These are phyloP conservation scores for Heterodera schachtii DNA, from an alignment of 1,140 invertebrate genomes.

Conservation along the genomic window DNA sequence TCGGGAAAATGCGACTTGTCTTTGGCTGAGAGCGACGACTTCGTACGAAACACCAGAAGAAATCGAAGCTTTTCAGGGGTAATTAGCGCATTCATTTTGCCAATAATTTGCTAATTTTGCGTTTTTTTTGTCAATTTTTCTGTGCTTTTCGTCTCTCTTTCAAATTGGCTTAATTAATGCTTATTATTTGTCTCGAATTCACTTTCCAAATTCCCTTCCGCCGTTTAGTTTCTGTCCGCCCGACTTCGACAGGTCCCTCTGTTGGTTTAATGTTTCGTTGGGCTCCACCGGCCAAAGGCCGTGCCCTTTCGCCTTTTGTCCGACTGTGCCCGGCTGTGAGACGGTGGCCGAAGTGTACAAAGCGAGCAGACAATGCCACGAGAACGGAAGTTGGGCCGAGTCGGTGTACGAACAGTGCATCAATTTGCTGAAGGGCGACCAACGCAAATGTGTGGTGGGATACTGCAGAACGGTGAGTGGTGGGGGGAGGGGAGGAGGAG, in stretches of 20 bases:
- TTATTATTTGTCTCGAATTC: too few relatives aligned
- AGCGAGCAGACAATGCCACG: slow-evolving; percentile 52
- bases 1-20: slow-evolving; percentile 36
- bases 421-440: slow-evolving; percentile 42
- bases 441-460: slow-evolving; percentile 51
- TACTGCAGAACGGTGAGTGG: slow-evolving; percentile 58
- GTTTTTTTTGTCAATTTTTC: background rate
- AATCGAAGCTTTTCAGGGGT: background rate
- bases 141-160: background rate
- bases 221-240: slow-evolving; percentile 22
- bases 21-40: slow-evolving; percentile 16
- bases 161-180: background rate
- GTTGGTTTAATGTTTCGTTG: slow-evolving; percentile 54
- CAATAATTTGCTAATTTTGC: background rate
- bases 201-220: too few relatives aligned
- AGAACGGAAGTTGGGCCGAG: slow-evolving; percentile 54
- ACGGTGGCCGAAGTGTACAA: slow-evolving; percentile 48
- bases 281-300: slow-evolving; percentile 49
- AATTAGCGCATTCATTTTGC: too few relatives aligned
- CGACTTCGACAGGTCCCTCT: slow-evolving; percentile 43
- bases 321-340: slow-evolving; percentile 58
- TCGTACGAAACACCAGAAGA: slow-evolving; percentile 2
- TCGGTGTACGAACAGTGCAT: slow-evolving; percentile 59
- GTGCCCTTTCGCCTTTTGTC: slow-evolving; percentile 62
- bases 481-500: too few relatives aligned